Percentiles rank a stretch among this genome's conserved stretches.
Conservation (phyloP, 2,797 vertebrate species). For the Spondyliosoma cantharus region DNA sequence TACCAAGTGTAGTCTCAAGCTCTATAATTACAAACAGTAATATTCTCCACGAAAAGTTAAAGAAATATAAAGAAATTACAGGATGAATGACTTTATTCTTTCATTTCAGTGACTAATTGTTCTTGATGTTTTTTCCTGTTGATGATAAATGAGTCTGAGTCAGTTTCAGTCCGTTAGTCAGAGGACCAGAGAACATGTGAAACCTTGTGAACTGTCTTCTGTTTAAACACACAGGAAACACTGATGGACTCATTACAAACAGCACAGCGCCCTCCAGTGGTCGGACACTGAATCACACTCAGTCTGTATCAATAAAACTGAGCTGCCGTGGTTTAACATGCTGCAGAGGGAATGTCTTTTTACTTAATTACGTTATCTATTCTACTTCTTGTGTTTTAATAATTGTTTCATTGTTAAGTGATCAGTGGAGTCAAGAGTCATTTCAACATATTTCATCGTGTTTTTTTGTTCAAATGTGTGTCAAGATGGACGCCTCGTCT, state of each 20-base stretch:
- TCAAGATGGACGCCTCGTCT: too few relatives aligned
- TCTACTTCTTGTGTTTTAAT: too few relatives aligned
- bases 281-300: neutral
- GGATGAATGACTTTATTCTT: neutral
- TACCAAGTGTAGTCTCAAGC: neutral
- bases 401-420: too few relatives aligned
- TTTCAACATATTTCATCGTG: too few relatives aligned
- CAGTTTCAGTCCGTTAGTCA: neutral
- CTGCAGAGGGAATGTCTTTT: too few relatives aligned
- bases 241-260: conserved; percentile 24
- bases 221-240: too few relatives aligned
- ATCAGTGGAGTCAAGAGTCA: too few relatives aligned
- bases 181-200: neutral
- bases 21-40: neutral
- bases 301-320: neutral
- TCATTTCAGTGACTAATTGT: neutral
- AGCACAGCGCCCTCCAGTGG: conserved; percentile 51
- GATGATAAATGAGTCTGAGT: neutral
- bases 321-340: too few relatives aligned
- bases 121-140: neutral
- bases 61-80: neutral
- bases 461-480: too few relatives aligned
- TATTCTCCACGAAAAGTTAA: neutral
- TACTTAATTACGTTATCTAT: too few relatives aligned
- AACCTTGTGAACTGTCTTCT: neutral